These are phyloP conservation scores for Thelaira solivaga DNA, from an alignment of 2,888 invertebrate species.

Conservation along the genomic window DNA sequence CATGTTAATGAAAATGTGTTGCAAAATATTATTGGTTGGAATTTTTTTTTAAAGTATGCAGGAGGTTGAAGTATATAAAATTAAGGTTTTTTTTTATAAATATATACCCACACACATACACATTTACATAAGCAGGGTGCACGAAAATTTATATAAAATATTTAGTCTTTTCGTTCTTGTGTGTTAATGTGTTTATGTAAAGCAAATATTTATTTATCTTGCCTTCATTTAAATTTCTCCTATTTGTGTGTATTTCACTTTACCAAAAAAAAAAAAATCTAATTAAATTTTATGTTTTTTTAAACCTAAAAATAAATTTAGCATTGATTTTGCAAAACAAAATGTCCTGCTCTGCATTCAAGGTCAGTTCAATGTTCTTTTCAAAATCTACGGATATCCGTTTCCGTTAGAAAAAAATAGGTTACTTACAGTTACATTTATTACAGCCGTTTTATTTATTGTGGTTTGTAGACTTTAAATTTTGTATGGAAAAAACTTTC, in stretches of 20 bases:
- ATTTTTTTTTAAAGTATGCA: not conserved
- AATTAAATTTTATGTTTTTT: constrained; percentile 19
- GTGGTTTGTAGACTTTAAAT: not conserved
- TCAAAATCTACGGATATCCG: constrained; percentile 58
- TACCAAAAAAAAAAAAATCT: not conserved
- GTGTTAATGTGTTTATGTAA: not conserved
- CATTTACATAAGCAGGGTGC: too few relatives aligned
- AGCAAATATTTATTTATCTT: too few relatives aligned
- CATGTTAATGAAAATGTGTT: not conserved
- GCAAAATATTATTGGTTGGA: constrained; percentile 32
- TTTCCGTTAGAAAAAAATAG: constrained; percentile 56
- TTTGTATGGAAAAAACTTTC: too few relatives aligned
- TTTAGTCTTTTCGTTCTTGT: not conserved
- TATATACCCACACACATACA: not conserved
- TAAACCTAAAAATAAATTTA: constrained; percentile 1
- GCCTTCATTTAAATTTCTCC: constrained; percentile 10
- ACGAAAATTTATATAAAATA: too few relatives aligned
- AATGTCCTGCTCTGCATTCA: constrained; percentile 37
- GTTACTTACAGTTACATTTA: constrained; percentile 43
- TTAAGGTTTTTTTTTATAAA: not conserved
- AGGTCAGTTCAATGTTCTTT: constrained; percentile 57
- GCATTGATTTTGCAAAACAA: constrained; percentile 35
- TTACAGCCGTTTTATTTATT: constrained; percentile 2
- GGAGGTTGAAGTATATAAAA: constrained; percentile 11
- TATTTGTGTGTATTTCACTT: constrained; percentile 1